Percentiles rank a stretch among this genome's conserved stretches.
Conservation (phyloP, 1,140 invertebrate species). For the Tetragonula clypearis region DNA sequence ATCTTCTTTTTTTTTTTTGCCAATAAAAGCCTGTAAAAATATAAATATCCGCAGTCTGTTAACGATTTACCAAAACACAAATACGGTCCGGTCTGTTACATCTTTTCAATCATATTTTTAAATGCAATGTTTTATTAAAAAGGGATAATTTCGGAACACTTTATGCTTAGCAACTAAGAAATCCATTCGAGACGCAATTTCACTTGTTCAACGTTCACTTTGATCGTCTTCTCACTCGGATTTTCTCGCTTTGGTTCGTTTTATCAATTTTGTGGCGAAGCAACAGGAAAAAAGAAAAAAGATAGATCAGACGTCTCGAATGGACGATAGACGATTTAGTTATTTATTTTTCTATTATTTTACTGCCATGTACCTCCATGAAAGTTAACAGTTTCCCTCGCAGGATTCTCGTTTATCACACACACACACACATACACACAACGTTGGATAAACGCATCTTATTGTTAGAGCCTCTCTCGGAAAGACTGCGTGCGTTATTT, state of each 20-base stretch:
- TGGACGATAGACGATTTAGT: constrained; percentile 32
- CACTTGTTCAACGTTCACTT: not conserved
- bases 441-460: constrained; percentile 20
- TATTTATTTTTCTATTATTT: constrained; percentile 55
- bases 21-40: not conserved
- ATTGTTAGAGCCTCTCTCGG: not conserved
- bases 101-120: not conserved
- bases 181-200: constrained; percentile 13
- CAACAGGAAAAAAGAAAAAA: not conserved
- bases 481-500: constrained; percentile 31
- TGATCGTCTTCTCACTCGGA: not conserved
- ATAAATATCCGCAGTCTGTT: not conserved
- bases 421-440: constrained; percentile 1
- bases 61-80: not conserved
- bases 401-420: constrained; percentile 13
- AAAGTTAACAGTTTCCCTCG: constrained; percentile 18
- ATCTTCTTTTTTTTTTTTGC: not conserved
- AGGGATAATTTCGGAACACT: constrained; percentile 32
- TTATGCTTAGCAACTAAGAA: constrained; percentile 32
- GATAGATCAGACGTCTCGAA: constrained; percentile 22
- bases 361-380: constrained; percentile 19
- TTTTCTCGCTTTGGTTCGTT: not conserved
- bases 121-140: no score
- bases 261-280: not conserved
- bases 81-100: not conserved